A percentile compares a stretch with the other conserved stretches of the same genome.
Conservation (phyloP, 2,113 vertebrate species). For the Coptodon bakossiorum region DNA sequence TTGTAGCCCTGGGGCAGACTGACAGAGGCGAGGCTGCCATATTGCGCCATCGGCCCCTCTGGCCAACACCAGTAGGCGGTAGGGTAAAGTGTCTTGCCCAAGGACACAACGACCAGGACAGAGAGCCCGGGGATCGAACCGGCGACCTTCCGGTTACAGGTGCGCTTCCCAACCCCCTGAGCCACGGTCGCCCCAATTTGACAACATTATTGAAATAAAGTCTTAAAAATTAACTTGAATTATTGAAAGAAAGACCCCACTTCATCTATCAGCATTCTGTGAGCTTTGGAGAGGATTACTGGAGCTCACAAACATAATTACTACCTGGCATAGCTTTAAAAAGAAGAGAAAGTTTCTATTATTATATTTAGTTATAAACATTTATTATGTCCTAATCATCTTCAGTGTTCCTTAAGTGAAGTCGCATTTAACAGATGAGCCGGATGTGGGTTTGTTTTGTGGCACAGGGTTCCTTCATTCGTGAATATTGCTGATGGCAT, state of each 20-base stretch:
- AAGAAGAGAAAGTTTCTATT: not conserved
- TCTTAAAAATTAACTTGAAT: not conserved
- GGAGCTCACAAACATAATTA: not conserved
- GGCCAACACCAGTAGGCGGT: too few species aligned
- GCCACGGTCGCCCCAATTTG: not conserved
- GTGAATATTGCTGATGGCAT: not conserved
- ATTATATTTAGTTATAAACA: not conserved
- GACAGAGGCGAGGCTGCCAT: too few species aligned
- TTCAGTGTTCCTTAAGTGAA: not conserved
- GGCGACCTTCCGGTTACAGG: too few species aligned
- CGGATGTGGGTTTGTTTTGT: not conserved
- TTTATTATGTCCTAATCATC: not conserved
- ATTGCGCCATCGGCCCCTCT: too few species aligned
- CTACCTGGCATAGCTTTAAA: constrained; percentile 22
- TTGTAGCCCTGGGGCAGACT: too few species aligned
- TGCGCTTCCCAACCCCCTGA: too few species aligned
- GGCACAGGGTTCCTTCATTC: constrained; percentile 14
- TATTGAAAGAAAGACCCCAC: not conserved
- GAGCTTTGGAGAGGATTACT: not conserved
- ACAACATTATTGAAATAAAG: not conserved
- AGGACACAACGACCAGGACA: too few species aligned
- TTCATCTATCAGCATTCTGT: not conserved
- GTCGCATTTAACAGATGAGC: not conserved
- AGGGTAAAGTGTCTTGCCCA: too few species aligned
- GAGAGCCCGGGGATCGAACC: too few species aligned